Percentiles rank a stretch among this genome's conserved stretches.
Conservation (phyloP, 2,888 invertebrate genomes). For the Philereme vetulata region DNA sequence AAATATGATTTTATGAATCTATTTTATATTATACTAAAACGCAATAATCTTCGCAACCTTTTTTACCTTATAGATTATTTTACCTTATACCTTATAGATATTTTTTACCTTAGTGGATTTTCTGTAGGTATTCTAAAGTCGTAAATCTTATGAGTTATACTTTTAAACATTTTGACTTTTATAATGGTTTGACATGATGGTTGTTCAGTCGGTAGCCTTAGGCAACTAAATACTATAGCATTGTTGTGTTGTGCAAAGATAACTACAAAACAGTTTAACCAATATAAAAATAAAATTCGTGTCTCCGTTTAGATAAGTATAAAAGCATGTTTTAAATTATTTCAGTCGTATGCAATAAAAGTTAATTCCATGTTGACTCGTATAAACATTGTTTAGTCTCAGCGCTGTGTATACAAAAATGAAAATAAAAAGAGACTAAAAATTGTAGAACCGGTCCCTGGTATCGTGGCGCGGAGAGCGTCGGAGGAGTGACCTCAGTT, state of each 20-base stretch:
- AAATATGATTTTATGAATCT: too few relatives aligned
- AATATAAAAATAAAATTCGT: slow-evolving; percentile 27
- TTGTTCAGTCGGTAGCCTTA: too few relatives aligned
- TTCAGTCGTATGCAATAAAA: slow-evolving; percentile 71
- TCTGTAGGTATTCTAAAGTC: too few relatives aligned
- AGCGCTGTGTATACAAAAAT: slow-evolving; percentile 82
- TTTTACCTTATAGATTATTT: too few relatives aligned
- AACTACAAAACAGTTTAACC: slow-evolving; percentile 27
- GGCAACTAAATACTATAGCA: neutral
- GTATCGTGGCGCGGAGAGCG: slow-evolving; percentile 78
- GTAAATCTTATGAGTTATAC: too few relatives aligned
- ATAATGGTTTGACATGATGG: too few relatives aligned
- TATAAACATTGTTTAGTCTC: slow-evolving; percentile 83
- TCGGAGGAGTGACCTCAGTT: slow-evolving; percentile 82
- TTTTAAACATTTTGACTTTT: too few relatives aligned
- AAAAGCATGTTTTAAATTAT: slow-evolving; percentile 54
- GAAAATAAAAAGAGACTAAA: slow-evolving; percentile 83
- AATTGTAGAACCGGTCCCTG: slow-evolving; percentile 81
- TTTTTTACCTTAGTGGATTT: too few relatives aligned
- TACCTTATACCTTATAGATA: too few relatives aligned
- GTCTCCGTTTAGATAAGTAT: slow-evolving; percentile 36
- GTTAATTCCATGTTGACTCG: slow-evolving; percentile 78
- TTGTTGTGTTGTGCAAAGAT: slow-evolving; percentile 15
- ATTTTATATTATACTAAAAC: too few relatives aligned
- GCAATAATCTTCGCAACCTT: too few relatives aligned